A percentile compares a stretch with the other conserved stretches of the same genome.
Evolutionary conservation across 2,888 invertebrate genomes (phyloP).

Genomic region (Dexiosoma caninum): DNA sequence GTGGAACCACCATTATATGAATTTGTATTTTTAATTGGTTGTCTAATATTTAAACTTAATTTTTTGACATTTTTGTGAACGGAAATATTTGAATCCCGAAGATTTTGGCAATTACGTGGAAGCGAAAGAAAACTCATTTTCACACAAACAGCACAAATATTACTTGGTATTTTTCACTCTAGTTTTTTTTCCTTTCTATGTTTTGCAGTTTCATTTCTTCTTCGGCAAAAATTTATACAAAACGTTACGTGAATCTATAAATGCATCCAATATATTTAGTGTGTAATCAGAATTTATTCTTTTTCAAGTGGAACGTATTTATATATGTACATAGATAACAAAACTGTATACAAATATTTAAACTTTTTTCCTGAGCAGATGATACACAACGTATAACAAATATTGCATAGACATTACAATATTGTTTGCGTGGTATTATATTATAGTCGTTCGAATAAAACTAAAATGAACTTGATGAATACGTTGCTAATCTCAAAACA

Average conservation of each 20-base stretch:
- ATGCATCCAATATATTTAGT: slow-evolving; percentile 1
- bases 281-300: slow-evolving; percentile 7
- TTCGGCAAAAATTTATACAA: neutral
- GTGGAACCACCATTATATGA: slow-evolving; percentile 66
- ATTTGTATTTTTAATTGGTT: slow-evolving; percentile 62
- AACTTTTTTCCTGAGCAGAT: neutral
- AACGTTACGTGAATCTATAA: slow-evolving; percentile 48
- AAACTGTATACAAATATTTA: neutral
- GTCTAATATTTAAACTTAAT: slow-evolving; percentile 70
- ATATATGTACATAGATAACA: neutral
- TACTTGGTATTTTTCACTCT: neutral
- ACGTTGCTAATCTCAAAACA: slow-evolving; percentile 50
- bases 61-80: slow-evolving; percentile 69
- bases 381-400: neutral
- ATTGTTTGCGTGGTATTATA: slow-evolving; percentile 7
- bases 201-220: neutral
- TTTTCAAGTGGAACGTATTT: neutral
- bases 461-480: neutral
- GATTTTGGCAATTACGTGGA: slow-evolving; percentile 64
- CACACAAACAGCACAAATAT: slow-evolving; percentile 29
- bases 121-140: slow-evolving; percentile 71
- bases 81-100: slow-evolving; percentile 44
- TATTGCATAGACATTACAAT: too few species aligned
- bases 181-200: slow-evolving; percentile 1
- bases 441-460: slow-evolving; percentile 3